Evolutionary conservation across 2,113 vertebrate species (phyloP), one percentile per base, ranked within the genome.

Genomic region (Marcusenius ussheri): DNA sequence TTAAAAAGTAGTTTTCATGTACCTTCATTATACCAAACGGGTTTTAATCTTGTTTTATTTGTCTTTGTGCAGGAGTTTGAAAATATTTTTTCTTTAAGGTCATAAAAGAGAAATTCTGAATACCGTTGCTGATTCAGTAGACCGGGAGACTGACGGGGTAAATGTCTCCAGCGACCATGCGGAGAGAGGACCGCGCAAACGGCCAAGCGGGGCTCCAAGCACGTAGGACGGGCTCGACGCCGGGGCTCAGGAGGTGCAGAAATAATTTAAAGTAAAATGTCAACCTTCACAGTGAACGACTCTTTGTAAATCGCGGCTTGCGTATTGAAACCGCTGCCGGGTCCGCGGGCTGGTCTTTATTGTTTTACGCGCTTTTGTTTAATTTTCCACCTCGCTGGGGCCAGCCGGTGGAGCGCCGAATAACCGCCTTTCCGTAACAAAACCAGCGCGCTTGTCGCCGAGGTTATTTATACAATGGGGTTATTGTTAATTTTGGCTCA

Each of bases 381-480:
- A 95, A 95, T 95, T 94, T 95, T 93, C 93, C 92, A 94, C 93
- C 95, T 86, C 91, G 94, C 35, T 58, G 56, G 39, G 51, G 42
- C 49, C 35, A 66, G 31, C 35, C 35, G 35, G 35, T 3, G 50
- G 11, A 53, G 49, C 31, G 49, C 49, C 21, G 85, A 87, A 53
- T 35, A 11, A 45, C n/a, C n/a, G 47, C 35, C 62, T 86, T 70
- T 87, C 56, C 39, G 21, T 19, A 13, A n/a, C 50, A 17, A 5
- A 89, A 51, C 45, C 45, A 49, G n/a, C 17, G n/a, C n/a, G 17
- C 51, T 88, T 45, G 77, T 45, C 46, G 46, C 19, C 9, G 62
- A 45, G 45, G 46, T 50, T 89, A 80, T 89, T 89, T 80, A 80
- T 49, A 50, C 39, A 87, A 87, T 27, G 49, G 85, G 27, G 13